Evolutionary conservation across 2,888 invertebrate species (phyloP).

Genomic region (Ichneumoninae sp.): DNA sequence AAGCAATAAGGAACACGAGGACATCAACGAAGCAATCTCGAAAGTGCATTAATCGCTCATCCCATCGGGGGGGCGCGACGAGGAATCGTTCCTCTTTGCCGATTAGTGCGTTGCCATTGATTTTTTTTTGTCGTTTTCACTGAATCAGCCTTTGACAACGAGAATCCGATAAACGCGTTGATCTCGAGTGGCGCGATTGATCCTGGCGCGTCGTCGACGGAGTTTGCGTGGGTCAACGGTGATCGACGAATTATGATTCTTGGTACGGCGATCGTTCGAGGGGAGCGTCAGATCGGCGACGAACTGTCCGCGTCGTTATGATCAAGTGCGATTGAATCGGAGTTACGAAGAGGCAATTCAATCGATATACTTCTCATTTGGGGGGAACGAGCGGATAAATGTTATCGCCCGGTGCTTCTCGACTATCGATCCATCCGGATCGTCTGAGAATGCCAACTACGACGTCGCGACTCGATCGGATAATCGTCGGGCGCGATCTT

Average conservation of each 20-base stretch:
- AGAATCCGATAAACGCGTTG: background rate
- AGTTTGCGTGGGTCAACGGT: background rate
- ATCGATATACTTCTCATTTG: background rate
- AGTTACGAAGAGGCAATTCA: background rate
- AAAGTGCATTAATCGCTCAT: constrained; percentile 44
- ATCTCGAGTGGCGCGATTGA: background rate
- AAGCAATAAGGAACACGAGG: constrained; percentile 61
- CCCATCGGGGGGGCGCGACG: background rate
- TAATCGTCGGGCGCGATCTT: constrained; percentile 73
- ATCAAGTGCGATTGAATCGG: background rate
- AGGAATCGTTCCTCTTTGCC: background rate
- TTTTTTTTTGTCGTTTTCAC: background rate
- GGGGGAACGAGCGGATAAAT: constrained; percentile 57
- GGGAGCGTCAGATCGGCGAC: background rate
- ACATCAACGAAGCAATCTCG: constrained; percentile 52
- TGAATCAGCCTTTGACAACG: background rate
- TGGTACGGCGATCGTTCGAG: background rate
- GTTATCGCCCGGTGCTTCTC: constrained; percentile 56
- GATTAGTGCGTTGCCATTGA: background rate
- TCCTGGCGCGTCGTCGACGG: too few species aligned
- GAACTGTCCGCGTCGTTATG: background rate
- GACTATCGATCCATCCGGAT: constrained; percentile 52
- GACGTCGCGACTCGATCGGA: constrained; percentile 63
- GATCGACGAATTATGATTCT: constrained; percentile 14
- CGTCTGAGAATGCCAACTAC: constrained; percentile 69